These are phyloP conservation scores for Dryobates pubescens DNA, from an alignment of 2,797 vertebrate species.

Conservation along the genomic window DNA sequence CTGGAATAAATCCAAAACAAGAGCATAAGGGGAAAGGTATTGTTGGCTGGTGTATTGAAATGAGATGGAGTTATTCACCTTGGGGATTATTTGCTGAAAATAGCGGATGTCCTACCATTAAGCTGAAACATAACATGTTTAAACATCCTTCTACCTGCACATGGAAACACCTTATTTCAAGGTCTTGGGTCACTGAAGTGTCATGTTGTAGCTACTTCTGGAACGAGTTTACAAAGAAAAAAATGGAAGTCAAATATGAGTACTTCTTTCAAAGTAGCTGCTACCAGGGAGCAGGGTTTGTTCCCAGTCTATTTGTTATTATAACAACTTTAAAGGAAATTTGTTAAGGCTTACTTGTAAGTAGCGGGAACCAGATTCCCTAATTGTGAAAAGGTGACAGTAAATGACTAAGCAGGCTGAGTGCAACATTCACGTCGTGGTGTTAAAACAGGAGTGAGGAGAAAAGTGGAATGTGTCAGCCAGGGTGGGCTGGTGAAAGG, in stretches of 20 bases:
- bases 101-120: slow-evolving; percentile 80
- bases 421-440: not conserved
- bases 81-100: slow-evolving; percentile 77
- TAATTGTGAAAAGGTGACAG: not conserved
- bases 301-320: not conserved
- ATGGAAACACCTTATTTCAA: slow-evolving; percentile 67
- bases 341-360: not conserved
- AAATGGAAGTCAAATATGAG: not conserved
- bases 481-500: not conserved
- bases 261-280: not conserved
- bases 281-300: not conserved
- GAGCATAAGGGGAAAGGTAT: slow-evolving; percentile 72
- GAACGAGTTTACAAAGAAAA: not conserved
- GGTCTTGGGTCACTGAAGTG: slow-evolving; percentile 56
- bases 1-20: slow-evolving; percentile 76
- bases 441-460: not conserved
- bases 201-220: slow-evolving; percentile 53
- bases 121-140: slow-evolving; percentile 70
- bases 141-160: slow-evolving; percentile 79
- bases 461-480: not conserved
- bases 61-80: slow-evolving; percentile 72
- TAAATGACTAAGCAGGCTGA: not conserved
- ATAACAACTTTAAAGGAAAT: not conserved
- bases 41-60: slow-evolving; percentile 73
- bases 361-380: not conserved